phyloP scores from a whole-genome alignment of 2,888 invertebrate genomes.

The Stegophylla sp. region DNA sequence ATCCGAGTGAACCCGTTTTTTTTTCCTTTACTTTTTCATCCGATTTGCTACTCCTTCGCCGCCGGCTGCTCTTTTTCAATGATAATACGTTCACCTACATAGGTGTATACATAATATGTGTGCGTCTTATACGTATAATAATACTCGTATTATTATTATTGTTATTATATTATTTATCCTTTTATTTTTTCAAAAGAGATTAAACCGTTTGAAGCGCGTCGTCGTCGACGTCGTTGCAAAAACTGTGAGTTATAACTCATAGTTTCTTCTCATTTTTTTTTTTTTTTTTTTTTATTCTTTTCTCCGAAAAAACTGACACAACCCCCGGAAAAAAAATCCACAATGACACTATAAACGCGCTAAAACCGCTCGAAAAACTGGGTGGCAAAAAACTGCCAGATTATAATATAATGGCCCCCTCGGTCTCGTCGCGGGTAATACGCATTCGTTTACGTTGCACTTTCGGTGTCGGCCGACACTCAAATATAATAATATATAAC shows the following conservation, averaged over 20 bases:
- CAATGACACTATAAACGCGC: slow-evolving; percentile 18
- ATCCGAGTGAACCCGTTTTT: slow-evolving; percentile 58
- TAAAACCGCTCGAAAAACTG: slow-evolving; percentile 2
- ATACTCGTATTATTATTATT: background rate
- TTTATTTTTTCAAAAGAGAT: slow-evolving; percentile 51
- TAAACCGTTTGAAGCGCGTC: slow-evolving; percentile 51
- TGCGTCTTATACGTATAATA: no score
- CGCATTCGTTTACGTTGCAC: background rate
- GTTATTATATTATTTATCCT: slow-evolving; percentile 41
- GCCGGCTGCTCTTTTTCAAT: slow-evolving; percentile 55
- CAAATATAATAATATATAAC: no score
- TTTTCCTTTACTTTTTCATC: slow-evolving; percentile 8
- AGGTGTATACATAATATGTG: background rate
- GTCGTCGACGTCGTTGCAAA: slow-evolving; percentile 47
- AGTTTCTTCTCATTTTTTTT: slow-evolving; percentile 8
- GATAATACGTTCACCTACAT: slow-evolving; percentile 3
- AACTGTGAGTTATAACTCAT: slow-evolving; percentile 34
- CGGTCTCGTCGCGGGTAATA: background rate
- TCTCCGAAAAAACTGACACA: slow-evolving; percentile 9
- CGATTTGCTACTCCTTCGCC: slow-evolving; percentile 48
- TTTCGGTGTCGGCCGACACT: background rate
- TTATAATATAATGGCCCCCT: background rate
- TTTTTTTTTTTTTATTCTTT: slow-evolving; percentile 11
- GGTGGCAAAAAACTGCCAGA: slow-evolving; percentile 22
- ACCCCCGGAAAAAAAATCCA: background rate